phyloP scores from a whole-genome alignment of 2,113 vertebrate genomes.

The Mionectes macconnelli region DNA sequence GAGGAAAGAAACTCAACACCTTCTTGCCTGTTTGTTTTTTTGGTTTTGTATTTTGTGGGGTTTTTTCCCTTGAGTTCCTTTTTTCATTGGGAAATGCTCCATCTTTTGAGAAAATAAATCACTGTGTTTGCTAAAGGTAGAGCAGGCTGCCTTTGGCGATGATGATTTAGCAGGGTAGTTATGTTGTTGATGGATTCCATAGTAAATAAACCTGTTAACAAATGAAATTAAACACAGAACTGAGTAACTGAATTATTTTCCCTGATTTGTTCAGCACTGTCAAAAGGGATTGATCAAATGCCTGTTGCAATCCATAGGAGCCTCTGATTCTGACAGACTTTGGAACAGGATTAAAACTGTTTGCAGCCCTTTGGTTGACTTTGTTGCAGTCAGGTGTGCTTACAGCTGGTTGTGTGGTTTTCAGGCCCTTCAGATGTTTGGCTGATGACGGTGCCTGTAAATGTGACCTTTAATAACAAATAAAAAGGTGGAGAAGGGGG shows the following conservation, averaged over 20 bases:
- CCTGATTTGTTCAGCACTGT: neutral
- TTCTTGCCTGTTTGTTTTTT: neutral
- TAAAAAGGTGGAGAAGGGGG: neutral
- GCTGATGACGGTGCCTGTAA: neutral
- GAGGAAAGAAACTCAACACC: neutral
- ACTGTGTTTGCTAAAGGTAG: neutral
- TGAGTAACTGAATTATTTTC: neutral
- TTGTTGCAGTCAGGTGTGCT: neutral
- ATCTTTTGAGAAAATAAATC: neutral
- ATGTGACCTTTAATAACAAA: neutral
- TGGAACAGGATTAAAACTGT: neutral
- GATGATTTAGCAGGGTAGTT: neutral
- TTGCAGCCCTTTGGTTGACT: neutral
- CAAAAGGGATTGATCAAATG: neutral
- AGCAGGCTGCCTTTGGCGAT: neutral
- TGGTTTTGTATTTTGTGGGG: neutral
- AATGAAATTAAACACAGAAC: neutral
- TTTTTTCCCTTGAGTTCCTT: neutral
- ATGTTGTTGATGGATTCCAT: neutral
- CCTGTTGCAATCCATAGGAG: neutral
- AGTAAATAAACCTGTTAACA: slow-evolving; percentile 7
- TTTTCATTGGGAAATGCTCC: neutral
- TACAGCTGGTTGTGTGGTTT: neutral
- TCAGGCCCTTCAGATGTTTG: neutral
- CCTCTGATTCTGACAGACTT: neutral